A percentile compares a stretch with the other conserved stretches of the same genome.
These are phyloP conservation scores for Aelia acuminata DNA, from an alignment of 2,888 invertebrate genomes.

Conservation along the genomic window DNA sequence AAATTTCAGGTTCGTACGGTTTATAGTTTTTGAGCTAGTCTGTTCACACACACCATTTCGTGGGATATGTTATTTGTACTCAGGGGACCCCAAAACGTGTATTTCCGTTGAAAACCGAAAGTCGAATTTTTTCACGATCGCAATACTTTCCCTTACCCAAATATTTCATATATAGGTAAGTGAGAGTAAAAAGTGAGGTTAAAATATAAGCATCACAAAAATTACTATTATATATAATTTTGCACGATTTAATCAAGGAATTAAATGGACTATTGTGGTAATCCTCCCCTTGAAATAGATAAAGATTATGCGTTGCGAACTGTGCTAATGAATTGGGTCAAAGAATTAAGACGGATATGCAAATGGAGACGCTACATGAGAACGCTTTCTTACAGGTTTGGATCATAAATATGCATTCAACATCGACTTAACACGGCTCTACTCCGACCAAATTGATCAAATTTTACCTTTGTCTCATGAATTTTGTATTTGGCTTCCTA, in stretches of 20 bases:
- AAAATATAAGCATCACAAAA: too few species aligned
- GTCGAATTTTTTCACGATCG: too few species aligned
- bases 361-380: not conserved
- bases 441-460: not conserved
- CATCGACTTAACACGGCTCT: not conserved
- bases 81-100: too few species aligned
- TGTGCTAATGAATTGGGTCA: conserved; percentile 16
- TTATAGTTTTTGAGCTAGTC: too few species aligned
- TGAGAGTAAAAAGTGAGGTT: too few species aligned
- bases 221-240: too few species aligned
- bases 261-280: not conserved
- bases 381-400: not conserved
- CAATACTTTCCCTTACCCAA: too few species aligned
- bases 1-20: too few species aligned
- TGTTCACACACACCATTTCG: too few species aligned
- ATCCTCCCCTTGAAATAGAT: not conserved
- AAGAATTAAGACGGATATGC: not conserved
- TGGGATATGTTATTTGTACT: too few species aligned
- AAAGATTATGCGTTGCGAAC: not conserved
- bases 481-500: not conserved
- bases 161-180: too few species aligned
- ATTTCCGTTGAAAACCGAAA: too few species aligned
- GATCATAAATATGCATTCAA: not conserved
- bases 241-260: not conserved
- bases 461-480: not conserved